These are phyloP conservation scores for Polymixis flavicincta DNA, from an alignment of 2,888 invertebrate species.

Conservation along the genomic window DNA sequence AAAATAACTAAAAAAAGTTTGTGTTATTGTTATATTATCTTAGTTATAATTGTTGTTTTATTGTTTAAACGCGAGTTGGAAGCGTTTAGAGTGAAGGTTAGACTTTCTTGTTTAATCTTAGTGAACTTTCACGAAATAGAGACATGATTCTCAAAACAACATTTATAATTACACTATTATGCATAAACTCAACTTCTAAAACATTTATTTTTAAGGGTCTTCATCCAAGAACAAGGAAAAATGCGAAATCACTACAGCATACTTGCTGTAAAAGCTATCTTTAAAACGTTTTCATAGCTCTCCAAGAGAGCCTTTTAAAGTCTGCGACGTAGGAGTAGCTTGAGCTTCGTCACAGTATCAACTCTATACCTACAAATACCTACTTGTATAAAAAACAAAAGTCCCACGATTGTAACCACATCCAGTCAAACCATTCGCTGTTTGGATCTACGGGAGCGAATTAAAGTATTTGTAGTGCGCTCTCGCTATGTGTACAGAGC, in stretches of 20 bases:
- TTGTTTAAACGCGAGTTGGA: constrained; percentile 3
- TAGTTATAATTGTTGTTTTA: constrained; percentile 21
- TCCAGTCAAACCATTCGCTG: constrained; percentile 43
- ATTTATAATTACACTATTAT: neutral
- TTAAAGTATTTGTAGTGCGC: constrained; percentile 72
- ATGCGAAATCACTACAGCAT: too few species aligned
- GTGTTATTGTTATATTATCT: neutral
- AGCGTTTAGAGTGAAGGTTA: constrained; percentile 1
- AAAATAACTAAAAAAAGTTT: constrained; percentile 15
- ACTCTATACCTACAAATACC: neutral
- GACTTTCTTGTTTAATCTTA: constrained; percentile 25
- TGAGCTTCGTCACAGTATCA: neutral
- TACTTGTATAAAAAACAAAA: neutral
- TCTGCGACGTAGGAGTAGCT: too few species aligned
- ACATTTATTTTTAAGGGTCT: neutral
- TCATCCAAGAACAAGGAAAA: neutral
- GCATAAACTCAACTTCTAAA: neutral
- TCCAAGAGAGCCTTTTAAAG: neutral
- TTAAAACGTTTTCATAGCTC: too few species aligned
- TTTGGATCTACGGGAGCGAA: constrained; percentile 55
- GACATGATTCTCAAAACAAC: neutral
- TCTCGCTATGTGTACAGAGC: constrained; percentile 56
- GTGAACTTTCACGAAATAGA: constrained; percentile 18
- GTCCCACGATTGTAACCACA: neutral
- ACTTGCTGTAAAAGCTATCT: too few species aligned